Conservation (phyloP, 1,140 invertebrate species). For the Diorhabda sublineata region DNA sequence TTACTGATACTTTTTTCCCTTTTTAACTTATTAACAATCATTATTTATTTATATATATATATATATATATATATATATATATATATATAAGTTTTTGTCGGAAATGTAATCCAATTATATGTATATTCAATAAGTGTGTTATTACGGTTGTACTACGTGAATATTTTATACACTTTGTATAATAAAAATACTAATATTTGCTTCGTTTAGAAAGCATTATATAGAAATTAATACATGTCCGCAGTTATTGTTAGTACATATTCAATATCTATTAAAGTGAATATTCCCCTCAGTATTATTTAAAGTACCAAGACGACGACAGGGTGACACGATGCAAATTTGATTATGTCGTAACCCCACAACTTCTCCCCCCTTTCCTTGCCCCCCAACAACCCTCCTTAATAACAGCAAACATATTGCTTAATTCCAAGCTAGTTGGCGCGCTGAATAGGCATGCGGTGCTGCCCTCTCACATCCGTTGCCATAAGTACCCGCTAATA, state of each 20-base stretch:
- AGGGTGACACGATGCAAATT: conserved; percentile 12
- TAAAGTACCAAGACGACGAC: conserved; percentile 10
- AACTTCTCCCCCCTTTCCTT: conserved; percentile 2
- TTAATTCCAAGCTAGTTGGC: conserved; percentile 38
- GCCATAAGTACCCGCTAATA: conserved; percentile 37
- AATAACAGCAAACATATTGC: conserved; percentile 41
- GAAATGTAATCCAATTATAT: no score
- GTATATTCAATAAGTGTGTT: no score
- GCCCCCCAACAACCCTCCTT: conserved; percentile 16
- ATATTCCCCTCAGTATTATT: conserved; percentile 2
- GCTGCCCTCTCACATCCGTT: conserved; percentile 17
- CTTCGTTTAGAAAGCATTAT: no score
- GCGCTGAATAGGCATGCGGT: conserved; percentile 24
- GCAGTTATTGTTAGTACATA: not conserved
- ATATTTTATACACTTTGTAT: no score
- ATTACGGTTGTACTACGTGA: no score
- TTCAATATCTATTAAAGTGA: conserved; percentile 8
- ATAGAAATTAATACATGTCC: not conserved
- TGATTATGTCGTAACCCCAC: conserved; percentile 6
- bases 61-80: no score
- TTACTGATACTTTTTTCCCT: no score
- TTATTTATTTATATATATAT: no score
- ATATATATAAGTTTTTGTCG: no score
- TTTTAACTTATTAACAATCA: no score
- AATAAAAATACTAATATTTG: no score